Percentiles rank a stretch among this genome's conserved stretches.
Evolutionary conservation across 1,140 invertebrate species (phyloP).

Genomic region (Drosophila lowei): DNA sequence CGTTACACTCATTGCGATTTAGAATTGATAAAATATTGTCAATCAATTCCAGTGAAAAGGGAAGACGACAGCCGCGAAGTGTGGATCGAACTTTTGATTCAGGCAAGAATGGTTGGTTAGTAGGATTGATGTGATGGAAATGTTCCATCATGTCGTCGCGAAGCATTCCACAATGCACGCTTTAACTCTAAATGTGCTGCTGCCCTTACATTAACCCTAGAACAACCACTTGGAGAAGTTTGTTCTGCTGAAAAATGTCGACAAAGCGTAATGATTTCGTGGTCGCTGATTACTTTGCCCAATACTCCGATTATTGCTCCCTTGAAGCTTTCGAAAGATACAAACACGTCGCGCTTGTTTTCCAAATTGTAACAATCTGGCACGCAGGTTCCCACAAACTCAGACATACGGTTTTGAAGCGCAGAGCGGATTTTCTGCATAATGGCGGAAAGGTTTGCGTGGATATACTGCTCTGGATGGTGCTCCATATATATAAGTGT

Average conservation of each 20-base stretch:
- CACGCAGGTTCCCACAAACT: constrained; percentile 51
- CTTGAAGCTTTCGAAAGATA: constrained; percentile 85
- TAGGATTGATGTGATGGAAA: constrained; percentile 86
- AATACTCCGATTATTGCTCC: constrained; percentile 85
- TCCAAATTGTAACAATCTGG: constrained; percentile 53
- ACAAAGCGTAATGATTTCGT: constrained; percentile 90
- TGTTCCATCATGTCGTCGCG: constrained; percentile 87
- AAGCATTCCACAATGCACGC: constrained; percentile 87
- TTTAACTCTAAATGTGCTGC: constrained; percentile 88
- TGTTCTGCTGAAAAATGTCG: constrained; percentile 85
- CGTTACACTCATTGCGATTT: constrained; percentile 86
- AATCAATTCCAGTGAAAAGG: constrained; percentile 87
- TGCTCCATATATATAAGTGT: constrained; percentile 93
- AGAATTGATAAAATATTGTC: constrained; percentile 87
- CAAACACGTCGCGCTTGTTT: constrained; percentile 38
- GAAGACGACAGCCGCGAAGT: constrained; percentile 87
- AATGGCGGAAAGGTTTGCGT: constrained; percentile 87
- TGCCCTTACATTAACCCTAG: constrained; percentile 82
- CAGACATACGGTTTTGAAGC: constrained; percentile 80
- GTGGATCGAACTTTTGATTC: constrained; percentile 85
- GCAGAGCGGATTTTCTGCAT: constrained; percentile 88
- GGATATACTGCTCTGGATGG: constrained; percentile 89
- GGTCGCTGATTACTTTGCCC: constrained; percentile 88
- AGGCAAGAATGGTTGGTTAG: constrained; percentile 85
- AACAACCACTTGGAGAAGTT: constrained; percentile 79